Evolutionary conservation across 2,113 vertebrate species (phyloP).

Genomic region (Phrynosoma blainvillii): DNA sequence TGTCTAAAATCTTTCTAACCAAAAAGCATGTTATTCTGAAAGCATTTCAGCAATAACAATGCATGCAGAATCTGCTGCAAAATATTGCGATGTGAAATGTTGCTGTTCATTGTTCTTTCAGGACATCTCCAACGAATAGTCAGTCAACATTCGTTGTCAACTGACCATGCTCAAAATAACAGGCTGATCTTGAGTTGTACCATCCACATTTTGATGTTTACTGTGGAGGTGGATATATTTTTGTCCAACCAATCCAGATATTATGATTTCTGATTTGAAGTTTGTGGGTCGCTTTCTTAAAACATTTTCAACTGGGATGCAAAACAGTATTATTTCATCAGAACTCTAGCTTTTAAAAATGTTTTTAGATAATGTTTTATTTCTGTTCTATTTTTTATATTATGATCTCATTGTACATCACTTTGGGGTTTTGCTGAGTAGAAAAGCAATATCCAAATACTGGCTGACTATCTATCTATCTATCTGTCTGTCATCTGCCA

Average conservation of each 20-base stretch:
- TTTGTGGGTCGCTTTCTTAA: neutral
- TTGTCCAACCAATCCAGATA: neutral
- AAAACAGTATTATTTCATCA: neutral
- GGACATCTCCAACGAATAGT: neutral
- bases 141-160: neutral
- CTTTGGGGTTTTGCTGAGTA: neutral
- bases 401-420: neutral
- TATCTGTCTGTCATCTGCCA: too few relatives aligned
- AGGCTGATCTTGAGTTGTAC: neutral
- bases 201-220: neutral
- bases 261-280: neutral
- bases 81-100: neutral
- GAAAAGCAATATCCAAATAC: neutral
- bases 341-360: neutral
- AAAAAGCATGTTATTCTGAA: neutral
- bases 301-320: neutral
- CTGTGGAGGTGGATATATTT: neutral
- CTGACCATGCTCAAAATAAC: too few relatives aligned
- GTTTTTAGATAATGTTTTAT: neutral
- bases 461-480: too few relatives aligned
- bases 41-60: neutral
- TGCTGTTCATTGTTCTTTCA: neutral
- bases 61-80: neutral
- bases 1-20: neutral
- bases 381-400: neutral